Evolutionary conservation across 2,797 vertebrate genomes (phyloP).

Genomic region (Echiichthys vipera): DNA sequence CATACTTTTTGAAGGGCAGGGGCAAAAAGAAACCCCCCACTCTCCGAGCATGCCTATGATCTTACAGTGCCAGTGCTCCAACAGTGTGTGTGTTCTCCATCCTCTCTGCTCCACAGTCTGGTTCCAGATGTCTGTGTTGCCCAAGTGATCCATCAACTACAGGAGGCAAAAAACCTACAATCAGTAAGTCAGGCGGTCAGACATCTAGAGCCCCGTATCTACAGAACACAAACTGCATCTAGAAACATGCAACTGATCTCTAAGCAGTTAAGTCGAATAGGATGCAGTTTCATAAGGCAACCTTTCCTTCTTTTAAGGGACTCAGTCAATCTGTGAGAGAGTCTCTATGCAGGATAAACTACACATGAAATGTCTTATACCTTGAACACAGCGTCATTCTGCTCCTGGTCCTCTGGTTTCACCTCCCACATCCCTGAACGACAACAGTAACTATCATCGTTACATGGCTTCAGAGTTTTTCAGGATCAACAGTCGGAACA

Average conservation of each 20-base stretch:
- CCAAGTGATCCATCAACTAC: slow-evolving; percentile 78
- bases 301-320: neutral
- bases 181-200: slow-evolving; percentile 11
- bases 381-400: slow-evolving; percentile 76
- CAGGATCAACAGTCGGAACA: neutral
- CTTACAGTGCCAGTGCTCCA: slow-evolving; percentile 76
- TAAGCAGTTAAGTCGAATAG: neutral
- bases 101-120: slow-evolving; percentile 66
- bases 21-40: no score
- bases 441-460: slow-evolving; percentile 8
- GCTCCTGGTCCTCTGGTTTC: slow-evolving; percentile 71
- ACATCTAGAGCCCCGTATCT: neutral
- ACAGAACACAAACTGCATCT: neutral
- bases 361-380: slow-evolving; percentile 38
- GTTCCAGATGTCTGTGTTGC: slow-evolving; percentile 69
- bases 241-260: neutral
- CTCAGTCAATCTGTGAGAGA: neutral
- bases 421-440: slow-evolving; percentile 65
- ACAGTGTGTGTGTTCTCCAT: slow-evolving; percentile 68
- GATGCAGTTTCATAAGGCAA: neutral
- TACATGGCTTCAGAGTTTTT: neutral
- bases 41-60: no score
- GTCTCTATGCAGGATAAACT: neutral
- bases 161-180: slow-evolving; percentile 8
- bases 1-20: no score